Evolutionary conservation across 2,888 invertebrate genomes (phyloP).

Genomic region (Temnothorax unifasciatus): DNA sequence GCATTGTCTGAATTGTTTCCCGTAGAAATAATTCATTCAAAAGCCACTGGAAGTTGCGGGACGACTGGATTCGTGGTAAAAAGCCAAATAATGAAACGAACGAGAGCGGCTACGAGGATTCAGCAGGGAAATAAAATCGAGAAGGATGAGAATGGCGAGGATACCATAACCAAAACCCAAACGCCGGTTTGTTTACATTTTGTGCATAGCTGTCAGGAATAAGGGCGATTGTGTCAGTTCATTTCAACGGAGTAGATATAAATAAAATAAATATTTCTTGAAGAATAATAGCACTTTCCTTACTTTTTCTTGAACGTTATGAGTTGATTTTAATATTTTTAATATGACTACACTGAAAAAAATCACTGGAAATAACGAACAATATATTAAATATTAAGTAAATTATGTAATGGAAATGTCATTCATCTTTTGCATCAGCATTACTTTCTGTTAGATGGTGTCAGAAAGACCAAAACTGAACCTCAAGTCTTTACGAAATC

Average conservation of each 20-base stretch:
- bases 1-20: neutral
- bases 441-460: conserved; percentile 13
- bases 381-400: too few species aligned
- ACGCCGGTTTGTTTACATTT: conserved; percentile 23
- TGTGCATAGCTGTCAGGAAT: neutral
- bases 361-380: too few species aligned
- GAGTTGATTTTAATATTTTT: neutral
- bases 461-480: conserved; percentile 41
- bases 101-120: conserved; percentile 36
- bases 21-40: conserved; percentile 3
- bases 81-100: conserved; percentile 61
- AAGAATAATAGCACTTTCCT: neutral
- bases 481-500: conserved; percentile 40
- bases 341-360: too few species aligned
- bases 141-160: neutral
- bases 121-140: neutral
- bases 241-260: neutral
- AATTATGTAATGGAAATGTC: neutral
- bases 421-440: neutral
- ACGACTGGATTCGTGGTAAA: neutral
- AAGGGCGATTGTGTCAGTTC: neutral
- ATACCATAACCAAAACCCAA: neutral
- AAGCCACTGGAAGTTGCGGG: neutral
- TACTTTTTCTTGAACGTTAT: neutral
- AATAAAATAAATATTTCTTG: neutral